These are phyloP conservation scores for Yponomeuta evonymella DNA, from an alignment of 2,888 invertebrate species.

Conservation along the genomic window DNA sequence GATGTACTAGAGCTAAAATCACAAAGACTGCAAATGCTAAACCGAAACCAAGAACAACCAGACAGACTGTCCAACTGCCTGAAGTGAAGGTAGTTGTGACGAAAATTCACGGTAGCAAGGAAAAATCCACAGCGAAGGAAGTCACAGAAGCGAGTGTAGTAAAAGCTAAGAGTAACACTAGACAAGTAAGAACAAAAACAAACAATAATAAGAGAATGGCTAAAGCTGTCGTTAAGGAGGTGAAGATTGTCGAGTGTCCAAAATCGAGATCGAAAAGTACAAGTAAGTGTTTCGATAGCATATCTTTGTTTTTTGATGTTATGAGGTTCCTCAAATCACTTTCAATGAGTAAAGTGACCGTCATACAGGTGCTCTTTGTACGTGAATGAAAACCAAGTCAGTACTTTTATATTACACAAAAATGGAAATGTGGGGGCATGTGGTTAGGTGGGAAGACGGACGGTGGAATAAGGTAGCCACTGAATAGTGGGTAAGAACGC, in stretches of 20 bases:
- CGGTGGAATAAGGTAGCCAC: no score
- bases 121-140: constrained; percentile 24
- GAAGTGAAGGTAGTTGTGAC: background rate
- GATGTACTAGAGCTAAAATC: background rate
- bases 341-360: no score
- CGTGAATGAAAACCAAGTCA: no score
- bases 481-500: no score
- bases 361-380: no score
- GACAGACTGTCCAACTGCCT: background rate
- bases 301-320: no score
- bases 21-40: background rate
- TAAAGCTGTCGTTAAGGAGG: constrained; percentile 31
- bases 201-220: constrained; percentile 23
- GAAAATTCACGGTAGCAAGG: background rate
- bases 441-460: no score
- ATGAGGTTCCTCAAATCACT: no score
- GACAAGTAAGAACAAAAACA: constrained; percentile 33
- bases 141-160: constrained; percentile 27
- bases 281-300: background rate
- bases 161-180: constrained; percentile 27
- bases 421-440: no score
- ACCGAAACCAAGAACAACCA: constrained; percentile 30
- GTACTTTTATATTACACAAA: no score
- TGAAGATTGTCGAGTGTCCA: constrained; percentile 28
- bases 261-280: constrained; percentile 16